A percentile compares a stretch with the other conserved stretches of the same genome.
Evolutionary conservation across 1,140 invertebrate species (phyloP).

Genomic region (Pseudomyrmex gracilis): DNA sequence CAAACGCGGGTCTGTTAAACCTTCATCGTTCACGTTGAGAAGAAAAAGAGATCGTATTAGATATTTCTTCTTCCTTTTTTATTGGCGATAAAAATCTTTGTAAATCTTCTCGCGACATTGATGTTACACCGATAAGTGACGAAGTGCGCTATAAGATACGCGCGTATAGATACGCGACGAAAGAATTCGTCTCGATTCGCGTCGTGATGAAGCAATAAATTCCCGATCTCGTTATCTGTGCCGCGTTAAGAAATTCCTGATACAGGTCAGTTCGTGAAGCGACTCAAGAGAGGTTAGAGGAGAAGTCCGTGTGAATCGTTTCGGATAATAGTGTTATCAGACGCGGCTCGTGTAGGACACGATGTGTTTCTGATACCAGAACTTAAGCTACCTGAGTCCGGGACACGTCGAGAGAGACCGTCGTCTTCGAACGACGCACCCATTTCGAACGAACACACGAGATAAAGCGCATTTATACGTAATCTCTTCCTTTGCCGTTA

Average conservation of each 20-base stretch:
- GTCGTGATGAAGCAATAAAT: constrained; percentile 42
- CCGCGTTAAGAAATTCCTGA: constrained; percentile 36
- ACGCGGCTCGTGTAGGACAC: constrained; percentile 80
- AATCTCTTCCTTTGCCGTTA: neutral
- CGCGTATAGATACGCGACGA: constrained; percentile 3
- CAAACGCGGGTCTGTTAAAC: constrained; percentile 5
- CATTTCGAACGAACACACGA: constrained; percentile 61
- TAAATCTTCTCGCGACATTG: neutral
- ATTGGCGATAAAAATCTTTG: neutral
- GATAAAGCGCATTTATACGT: neutral
- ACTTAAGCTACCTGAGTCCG: constrained; percentile 73
- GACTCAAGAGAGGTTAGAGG: constrained; percentile 56
- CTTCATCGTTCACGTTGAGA: neutral
- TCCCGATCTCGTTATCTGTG: constrained; percentile 31
- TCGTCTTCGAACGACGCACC: constrained; percentile 59
- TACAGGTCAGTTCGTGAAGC: constrained; percentile 39
- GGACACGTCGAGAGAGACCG: constrained; percentile 53
- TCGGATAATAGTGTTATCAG: constrained; percentile 82
- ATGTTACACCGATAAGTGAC: neutral
- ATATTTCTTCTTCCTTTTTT: constrained; percentile 1
- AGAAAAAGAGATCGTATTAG: neutral
- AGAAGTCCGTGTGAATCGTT: constrained; percentile 73
- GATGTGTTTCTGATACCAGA: constrained; percentile 82
- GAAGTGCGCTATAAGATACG: neutral
- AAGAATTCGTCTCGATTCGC: too few relatives aligned